Evolutionary conservation across 1,140 invertebrate species (phyloP).

Genomic region (Euura lappo): DNA sequence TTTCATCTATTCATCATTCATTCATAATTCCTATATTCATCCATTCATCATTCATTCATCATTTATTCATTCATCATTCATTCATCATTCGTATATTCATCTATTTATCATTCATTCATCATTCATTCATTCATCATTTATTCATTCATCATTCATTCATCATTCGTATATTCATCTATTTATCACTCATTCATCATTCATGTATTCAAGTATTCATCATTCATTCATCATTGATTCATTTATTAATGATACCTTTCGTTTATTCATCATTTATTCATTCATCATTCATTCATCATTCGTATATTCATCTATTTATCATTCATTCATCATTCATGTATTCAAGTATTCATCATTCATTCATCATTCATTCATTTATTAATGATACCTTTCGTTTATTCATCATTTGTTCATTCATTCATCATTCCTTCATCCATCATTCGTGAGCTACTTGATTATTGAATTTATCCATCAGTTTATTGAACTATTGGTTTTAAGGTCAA

Average conservation of each 20-base stretch:
- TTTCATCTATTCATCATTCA: neutral
- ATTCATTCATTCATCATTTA: neutral
- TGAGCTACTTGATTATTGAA: neutral
- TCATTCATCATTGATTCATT: neutral
- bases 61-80: neutral
- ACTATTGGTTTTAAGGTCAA: neutral
- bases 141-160: neutral
- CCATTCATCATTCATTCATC: too few relatives aligned
- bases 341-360: neutral
- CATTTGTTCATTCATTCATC: too few relatives aligned
- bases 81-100: neutral
- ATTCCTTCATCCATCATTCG: neutral
- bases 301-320: neutral
- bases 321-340: neutral
- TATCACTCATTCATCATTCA: too few relatives aligned
- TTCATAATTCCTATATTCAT: too few relatives aligned
- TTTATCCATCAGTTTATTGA: neutral
- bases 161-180: too few relatives aligned
- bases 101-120: neutral
- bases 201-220: too few relatives aligned
- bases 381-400: neutral
- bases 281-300: neutral
- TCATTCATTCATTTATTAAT: neutral
- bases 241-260: neutral
- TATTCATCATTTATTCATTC: neutral